A percentile compares a stretch with the other conserved stretches of the same genome.
Evolutionary conservation across 2,797 vertebrate species (phyloP).

Genomic region (Dipus sagitta): DNA sequence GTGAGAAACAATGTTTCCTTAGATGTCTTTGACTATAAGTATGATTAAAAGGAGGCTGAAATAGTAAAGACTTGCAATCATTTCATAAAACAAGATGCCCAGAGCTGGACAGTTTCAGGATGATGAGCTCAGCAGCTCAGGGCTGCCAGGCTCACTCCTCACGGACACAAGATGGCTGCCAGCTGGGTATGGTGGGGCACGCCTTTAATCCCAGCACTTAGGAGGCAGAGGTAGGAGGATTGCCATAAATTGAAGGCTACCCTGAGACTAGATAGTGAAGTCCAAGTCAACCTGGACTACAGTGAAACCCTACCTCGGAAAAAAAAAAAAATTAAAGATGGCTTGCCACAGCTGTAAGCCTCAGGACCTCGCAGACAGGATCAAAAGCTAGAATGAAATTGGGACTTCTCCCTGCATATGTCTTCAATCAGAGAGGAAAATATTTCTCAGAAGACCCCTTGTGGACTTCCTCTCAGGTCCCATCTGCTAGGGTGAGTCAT

Average conservation of each 20-base stretch:
- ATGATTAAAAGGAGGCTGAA: constrained; percentile 47
- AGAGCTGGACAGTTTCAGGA: neutral
- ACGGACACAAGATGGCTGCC: neutral
- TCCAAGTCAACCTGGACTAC: too few relatives aligned
- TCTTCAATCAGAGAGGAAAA: constrained; percentile 72
- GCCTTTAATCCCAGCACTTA: too few relatives aligned
- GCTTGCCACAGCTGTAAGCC: neutral
- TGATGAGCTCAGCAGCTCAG: neutral
- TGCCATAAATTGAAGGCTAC: too few relatives aligned
- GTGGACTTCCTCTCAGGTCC: constrained; percentile 28
- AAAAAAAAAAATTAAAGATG: too few relatives aligned
- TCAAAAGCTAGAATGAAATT: neutral
- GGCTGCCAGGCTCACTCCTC: neutral
- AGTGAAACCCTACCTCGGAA: too few relatives aligned
- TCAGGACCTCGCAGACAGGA: neutral
- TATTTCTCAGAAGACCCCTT: constrained; percentile 67
- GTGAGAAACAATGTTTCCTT: constrained; percentile 43
- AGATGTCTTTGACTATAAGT: constrained; percentile 7
- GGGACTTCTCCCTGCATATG: neutral
- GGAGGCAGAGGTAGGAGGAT: too few relatives aligned
- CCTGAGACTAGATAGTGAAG: too few relatives aligned
- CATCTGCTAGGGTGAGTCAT: constrained; percentile 60
- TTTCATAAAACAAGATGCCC: constrained; percentile 15
- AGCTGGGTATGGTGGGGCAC: too few relatives aligned
- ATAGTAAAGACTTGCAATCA: neutral